Base-by-base conservation (phyloP, 2,797 vertebrate species). In the Telmatherina bonti region DNA sequence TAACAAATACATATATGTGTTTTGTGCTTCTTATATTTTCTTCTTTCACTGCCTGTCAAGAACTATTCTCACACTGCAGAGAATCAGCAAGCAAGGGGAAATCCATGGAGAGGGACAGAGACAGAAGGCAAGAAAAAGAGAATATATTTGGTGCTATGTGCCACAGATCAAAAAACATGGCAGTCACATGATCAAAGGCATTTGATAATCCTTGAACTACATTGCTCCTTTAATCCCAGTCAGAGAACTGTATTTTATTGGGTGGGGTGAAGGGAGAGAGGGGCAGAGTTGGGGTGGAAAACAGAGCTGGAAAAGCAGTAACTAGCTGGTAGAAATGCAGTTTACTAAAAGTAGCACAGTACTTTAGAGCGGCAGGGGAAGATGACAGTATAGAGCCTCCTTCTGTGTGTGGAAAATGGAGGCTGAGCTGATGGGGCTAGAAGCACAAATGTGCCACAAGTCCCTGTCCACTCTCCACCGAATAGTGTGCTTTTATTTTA, bases 121-220 rank as follows among this genome's bases (percentile, higher is more conserved):
- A 89, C 77, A 88, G 80, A 87, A 84, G 68, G 81, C 67, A 83
- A 74, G 65, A 84, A 85, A 90, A 85, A 87, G 76, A 83, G 86
- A 91, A 91, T 91, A 89, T 92, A 87, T 90, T 88, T 83, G 67
- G 83, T 78, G 78, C 76, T 79, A 70, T 87, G 85, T 85, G 86
- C 85, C 38, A 62, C 81, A 90, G 89, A 94, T 94, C 87, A 92
- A 94, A n/a, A 93, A 90, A 89, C 88, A 87, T 81, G 79, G 83
- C 78, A 86, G 89, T 93, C 91, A 94, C 91, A 91, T 94, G 92
- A 94, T 93, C 89, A 92, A 93, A 93, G 93, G 87, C 90, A 90
- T 93, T 90, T 91, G 90, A 93, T 92, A 93, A 93, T 94, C 92
- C 90, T 92, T 92, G 87, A 93, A 92, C 90, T 89, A 90, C 88